Percentiles rank a stretch among this genome's conserved stretches.
phyloP scores from a whole-genome alignment of 2,113 vertebrate species.

The Oryzias woworae region DNA sequence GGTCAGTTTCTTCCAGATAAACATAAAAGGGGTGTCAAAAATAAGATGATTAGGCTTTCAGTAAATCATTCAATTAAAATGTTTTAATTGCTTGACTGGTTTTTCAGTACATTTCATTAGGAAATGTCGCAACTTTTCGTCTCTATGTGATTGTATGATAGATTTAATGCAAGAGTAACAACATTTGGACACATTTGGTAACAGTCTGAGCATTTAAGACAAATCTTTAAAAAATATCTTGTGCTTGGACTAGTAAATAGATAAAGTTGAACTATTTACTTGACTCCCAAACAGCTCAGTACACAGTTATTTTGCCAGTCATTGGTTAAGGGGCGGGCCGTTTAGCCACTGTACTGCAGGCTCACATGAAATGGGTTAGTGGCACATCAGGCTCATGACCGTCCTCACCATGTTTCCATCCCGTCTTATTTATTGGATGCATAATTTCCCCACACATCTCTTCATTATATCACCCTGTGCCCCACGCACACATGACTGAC shows the following conservation, averaged over 20 bases:
- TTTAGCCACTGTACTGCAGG: slow-evolving; percentile 57
- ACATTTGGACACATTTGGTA: too few species aligned
- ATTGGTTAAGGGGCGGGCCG: slow-evolving; percentile 37
- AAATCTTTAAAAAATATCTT: neutral
- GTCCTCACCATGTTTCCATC: slow-evolving; percentile 58
- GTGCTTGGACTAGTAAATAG: neutral
- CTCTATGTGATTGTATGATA: too few species aligned
- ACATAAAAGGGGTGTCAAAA: neutral
- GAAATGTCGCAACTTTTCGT: neutral
- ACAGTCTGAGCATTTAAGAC: too few species aligned
- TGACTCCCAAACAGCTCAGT: too few species aligned
- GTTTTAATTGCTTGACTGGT: neutral
- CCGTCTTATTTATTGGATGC: slow-evolving; percentile 57
- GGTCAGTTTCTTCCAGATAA: slow-evolving; percentile 3
- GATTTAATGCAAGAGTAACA: too few species aligned
- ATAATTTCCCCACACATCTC: slow-evolving; percentile 60
- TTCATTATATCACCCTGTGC: slow-evolving; percentile 36
- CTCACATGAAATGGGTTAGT: slow-evolving; percentile 54
- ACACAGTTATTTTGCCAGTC: slow-evolving; percentile 15
- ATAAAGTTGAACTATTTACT: neutral
- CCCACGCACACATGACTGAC: slow-evolving; percentile 42
- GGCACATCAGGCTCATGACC: slow-evolving; percentile 39
- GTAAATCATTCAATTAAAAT: neutral
- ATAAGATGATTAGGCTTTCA: neutral
- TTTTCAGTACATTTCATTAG: neutral